Evolutionary conservation across 1,140 invertebrate species (phyloP).

Genomic region (Drosophila eugracilis): DNA sequence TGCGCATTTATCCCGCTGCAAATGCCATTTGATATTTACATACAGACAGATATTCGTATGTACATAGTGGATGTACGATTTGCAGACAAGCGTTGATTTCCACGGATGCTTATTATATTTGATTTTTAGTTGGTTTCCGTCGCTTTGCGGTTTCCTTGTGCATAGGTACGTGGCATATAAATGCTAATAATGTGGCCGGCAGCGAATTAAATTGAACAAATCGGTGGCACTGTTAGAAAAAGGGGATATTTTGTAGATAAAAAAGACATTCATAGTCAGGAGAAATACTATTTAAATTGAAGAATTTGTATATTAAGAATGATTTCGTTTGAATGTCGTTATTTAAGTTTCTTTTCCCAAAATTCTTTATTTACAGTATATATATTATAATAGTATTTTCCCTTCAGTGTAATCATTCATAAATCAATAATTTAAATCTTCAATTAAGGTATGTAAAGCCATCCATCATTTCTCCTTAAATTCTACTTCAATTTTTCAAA

Average conservation of each 20-base stretch:
- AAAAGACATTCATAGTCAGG: no score
- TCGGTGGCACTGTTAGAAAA: neutral
- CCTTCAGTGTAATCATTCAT: neutral
- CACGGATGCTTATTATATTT: conserved; percentile 48
- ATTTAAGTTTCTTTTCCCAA: no score
- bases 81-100: conserved; percentile 28
- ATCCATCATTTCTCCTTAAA: conserved; percentile 4
- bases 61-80: neutral
- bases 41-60: neutral
- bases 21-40: conserved; percentile 7
- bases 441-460: no score
- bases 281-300: no score
- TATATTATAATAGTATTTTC: no score
- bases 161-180: conserved; percentile 21
- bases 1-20: conserved; percentile 33
- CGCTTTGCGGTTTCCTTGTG: conserved; percentile 29
- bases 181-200: conserved; percentile 41
- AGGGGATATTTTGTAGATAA: no score
- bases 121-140: conserved; percentile 31
- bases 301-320: no score
- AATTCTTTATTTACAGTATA: no score
- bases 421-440: neutral
- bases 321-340: no score
- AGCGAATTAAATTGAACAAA: conserved; percentile 12
- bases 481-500: neutral